A percentile compares a stretch with the other conserved stretches of the same genome.
phyloP scores from a whole-genome alignment of 2,113 vertebrate genomes.

The Fulmarus glacialis region DNA sequence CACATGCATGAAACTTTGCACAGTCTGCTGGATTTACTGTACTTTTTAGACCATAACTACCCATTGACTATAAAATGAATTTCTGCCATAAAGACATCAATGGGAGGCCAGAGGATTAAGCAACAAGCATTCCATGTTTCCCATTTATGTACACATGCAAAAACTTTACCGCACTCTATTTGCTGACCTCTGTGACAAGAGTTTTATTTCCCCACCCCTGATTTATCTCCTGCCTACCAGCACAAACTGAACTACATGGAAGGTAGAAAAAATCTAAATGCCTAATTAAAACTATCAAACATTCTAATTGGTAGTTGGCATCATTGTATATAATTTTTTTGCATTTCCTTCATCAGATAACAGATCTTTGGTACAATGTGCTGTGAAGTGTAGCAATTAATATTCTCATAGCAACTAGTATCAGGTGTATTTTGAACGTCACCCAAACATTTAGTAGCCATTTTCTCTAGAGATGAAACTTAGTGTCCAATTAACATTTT shows the following conservation, averaged over 20 bases:
- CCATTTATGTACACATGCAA: neutral
- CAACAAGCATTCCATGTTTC: neutral
- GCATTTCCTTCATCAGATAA: neutral
- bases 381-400: neutral
- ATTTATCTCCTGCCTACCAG: neutral
- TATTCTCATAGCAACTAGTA: neutral
- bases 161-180: neutral
- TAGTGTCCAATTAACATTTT: slow-evolving; percentile 6
- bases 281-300: neutral
- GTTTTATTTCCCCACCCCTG: neutral
- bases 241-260: neutral
- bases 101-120: neutral
- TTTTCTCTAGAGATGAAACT: neutral
- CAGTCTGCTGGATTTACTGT: neutral
- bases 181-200: neutral
- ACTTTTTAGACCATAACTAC: neutral
- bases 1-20: neutral
- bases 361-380: neutral
- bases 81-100: neutral
- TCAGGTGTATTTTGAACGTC: neutral
- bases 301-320: neutral
- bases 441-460: neutral
- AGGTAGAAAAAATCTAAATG: neutral
- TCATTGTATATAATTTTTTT: neutral
- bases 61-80: neutral